These are phyloP conservation scores for Lates japonicus DNA, from an alignment of 2,797 vertebrate genomes.

Conservation along the genomic window DNA sequence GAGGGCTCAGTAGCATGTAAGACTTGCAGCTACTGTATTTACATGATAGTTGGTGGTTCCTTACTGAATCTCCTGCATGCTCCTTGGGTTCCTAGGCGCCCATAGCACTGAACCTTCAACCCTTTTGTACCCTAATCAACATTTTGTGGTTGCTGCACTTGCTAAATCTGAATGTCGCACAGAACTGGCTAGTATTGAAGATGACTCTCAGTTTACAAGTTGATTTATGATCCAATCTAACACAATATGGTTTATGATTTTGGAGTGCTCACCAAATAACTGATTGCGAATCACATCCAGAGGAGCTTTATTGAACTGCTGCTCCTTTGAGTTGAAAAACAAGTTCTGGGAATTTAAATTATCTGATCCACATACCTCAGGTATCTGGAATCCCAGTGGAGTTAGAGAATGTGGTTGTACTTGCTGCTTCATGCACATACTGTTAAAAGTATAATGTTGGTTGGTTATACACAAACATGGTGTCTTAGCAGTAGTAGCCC, in stretches of 20 bases:
- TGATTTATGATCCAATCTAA: not conserved
- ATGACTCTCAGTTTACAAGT: slow-evolving; percentile 10
- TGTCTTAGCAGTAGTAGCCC: not conserved
- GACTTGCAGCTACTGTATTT: not conserved
- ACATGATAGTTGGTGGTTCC: not conserved
- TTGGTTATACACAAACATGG: not conserved
- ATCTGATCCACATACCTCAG: too few species aligned
- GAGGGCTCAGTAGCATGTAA: not conserved
- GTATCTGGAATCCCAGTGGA: not conserved
- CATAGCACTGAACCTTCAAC: not conserved
- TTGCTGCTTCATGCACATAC: not conserved
- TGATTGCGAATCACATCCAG: not conserved
- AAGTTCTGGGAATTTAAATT: not conserved
- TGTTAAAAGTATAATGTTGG: not conserved
- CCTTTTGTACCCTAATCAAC: not conserved
- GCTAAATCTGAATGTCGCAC: not conserved
- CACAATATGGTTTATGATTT: not conserved
- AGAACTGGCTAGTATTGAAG: not conserved
- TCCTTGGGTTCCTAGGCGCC: not conserved
- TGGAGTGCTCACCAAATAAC: not conserved
- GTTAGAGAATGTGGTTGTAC: not conserved
- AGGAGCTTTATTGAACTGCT: too few species aligned
- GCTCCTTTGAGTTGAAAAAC: not conserved
- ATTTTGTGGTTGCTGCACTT: not conserved
- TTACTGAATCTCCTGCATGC: not conserved